Conservation (phyloP, 2,888 invertebrate species). For the Cephonodes hylas region DNA sequence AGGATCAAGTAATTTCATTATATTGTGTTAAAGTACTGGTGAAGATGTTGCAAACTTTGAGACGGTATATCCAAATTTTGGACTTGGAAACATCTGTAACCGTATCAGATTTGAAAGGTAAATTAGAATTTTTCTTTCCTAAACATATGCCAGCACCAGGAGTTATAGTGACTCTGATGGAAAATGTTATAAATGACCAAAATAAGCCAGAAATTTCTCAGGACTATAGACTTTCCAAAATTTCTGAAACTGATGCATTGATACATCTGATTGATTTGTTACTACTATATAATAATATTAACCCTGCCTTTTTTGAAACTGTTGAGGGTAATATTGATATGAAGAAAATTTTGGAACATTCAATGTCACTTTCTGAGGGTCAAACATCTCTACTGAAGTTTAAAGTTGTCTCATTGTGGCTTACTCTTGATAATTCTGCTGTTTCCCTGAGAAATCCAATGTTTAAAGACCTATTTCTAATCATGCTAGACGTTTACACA, state of each 20-base stretch:
- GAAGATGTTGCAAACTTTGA: conserved; percentile 77
- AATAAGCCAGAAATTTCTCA: conserved; percentile 37
- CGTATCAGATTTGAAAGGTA: conserved; percentile 56
- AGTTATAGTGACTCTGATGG: conserved; percentile 54
- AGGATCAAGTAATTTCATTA: conserved; percentile 64
- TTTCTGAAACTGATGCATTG: conserved; percentile 55
- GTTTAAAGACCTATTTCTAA: conserved; percentile 78
- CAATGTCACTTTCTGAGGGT: conserved; percentile 47
- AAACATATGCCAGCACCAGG: conserved; percentile 68
- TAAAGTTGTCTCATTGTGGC: conserved; percentile 71
- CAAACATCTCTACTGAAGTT: conserved; percentile 63
- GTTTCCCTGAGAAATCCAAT: conserved; percentile 75
- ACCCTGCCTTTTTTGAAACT: conserved; percentile 69
- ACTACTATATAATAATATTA: conserved; percentile 64
- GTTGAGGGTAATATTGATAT: conserved; percentile 70
- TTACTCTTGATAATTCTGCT: conserved; percentile 70
- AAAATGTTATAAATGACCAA: conserved; percentile 46
- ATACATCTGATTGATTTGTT: conserved; percentile 62
- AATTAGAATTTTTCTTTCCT: conserved; percentile 68
- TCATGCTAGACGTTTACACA: conserved; percentile 80
- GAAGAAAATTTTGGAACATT: conserved; percentile 63
- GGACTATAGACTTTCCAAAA: conserved; percentile 57
- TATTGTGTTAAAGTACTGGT: conserved; percentile 77
- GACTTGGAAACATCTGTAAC: conserved; percentile 52
- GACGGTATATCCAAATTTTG: conserved; percentile 76